Evolutionary conservation across 2,888 invertebrate genomes (phyloP).

Genomic region (Vesta saturnalis): DNA sequence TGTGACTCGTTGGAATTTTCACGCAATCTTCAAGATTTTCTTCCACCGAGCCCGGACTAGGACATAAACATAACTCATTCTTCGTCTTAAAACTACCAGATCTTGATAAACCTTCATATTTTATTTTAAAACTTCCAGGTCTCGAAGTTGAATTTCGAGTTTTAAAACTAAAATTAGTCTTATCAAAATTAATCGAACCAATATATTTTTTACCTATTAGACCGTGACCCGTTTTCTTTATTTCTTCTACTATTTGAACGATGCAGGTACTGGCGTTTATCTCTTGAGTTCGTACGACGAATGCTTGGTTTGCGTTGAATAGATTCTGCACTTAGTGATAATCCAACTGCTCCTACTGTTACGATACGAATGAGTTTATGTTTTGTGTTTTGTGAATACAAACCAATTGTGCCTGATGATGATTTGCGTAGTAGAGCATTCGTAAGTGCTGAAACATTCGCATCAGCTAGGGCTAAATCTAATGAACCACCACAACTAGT

Average conservation of each 20-base stretch:
- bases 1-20: conserved; percentile 39
- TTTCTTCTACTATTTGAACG: conserved; percentile 67
- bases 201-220: conserved; percentile 55
- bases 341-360: conserved; percentile 68
- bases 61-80: conserved; percentile 59
- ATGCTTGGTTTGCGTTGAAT: conserved; percentile 69
- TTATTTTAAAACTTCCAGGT: conserved; percentile 59
- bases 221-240: conserved; percentile 66
- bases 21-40: conserved; percentile 33
- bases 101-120: conserved; percentile 59
- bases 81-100: conserved; percentile 61
- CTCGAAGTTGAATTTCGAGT: conserved; percentile 55
- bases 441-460: conserved; percentile 59
- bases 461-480: conserved; percentile 61
- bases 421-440: conserved; percentile 63
- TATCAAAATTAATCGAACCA: conserved; percentile 1
- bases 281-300: conserved; percentile 67
- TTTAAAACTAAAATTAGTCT: conserved; percentile 55
- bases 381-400: too few species aligned
- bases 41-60: conserved; percentile 44
- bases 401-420: conserved; percentile 69
- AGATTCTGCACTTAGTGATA: conserved; percentile 72
- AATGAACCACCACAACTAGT: conserved; percentile 61
- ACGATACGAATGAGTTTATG: too few species aligned
- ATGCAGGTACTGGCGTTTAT: conserved; percentile 65